Evolutionary conservation across 2,888 invertebrate species (phyloP).

Genomic region (Apantesis nais): DNA sequence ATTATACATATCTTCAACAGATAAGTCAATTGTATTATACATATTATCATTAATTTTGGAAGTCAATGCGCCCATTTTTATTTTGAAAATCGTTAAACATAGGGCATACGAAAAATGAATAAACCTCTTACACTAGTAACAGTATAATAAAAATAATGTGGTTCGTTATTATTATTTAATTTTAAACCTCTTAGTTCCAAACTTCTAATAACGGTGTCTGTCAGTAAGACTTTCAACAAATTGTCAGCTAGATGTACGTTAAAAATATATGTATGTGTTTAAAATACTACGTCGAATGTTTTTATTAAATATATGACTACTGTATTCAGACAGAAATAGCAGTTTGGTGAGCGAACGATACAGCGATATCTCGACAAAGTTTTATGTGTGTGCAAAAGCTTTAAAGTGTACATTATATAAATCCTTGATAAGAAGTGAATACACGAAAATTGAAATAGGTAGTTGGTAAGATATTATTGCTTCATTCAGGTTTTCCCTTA

Average conservation of each 20-base stretch:
- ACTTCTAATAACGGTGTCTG: neutral
- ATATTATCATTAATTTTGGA: neutral
- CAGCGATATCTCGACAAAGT: constrained; percentile 50
- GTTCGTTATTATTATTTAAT: constrained; percentile 10
- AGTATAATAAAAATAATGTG: constrained; percentile 24
- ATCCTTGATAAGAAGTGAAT: constrained; percentile 31
- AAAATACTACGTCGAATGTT: constrained; percentile 23
- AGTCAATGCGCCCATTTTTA: neutral
- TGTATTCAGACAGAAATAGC: constrained; percentile 10
- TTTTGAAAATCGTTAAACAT: neutral
- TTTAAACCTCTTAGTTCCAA: constrained; percentile 10
- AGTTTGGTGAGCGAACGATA: constrained; percentile 15
- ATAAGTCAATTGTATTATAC: too few species aligned
- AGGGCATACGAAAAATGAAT: constrained; percentile 9
- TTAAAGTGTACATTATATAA: constrained; percentile 39
- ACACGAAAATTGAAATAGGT: neutral
- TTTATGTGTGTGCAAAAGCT: constrained; percentile 11
- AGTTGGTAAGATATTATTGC: neutral
- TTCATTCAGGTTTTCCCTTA: too few species aligned
- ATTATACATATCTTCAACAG: too few species aligned
- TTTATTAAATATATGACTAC: constrained; percentile 17
- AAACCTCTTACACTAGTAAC: constrained; percentile 10
- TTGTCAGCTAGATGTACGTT: constrained; percentile 21
- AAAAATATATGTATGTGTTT: constrained; percentile 22
- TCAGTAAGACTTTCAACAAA: constrained; percentile 11